These are phyloP conservation scores for Gouania willdenowi DNA, from an alignment of 2,797 vertebrate genomes.

Conservation along the genomic window DNA sequence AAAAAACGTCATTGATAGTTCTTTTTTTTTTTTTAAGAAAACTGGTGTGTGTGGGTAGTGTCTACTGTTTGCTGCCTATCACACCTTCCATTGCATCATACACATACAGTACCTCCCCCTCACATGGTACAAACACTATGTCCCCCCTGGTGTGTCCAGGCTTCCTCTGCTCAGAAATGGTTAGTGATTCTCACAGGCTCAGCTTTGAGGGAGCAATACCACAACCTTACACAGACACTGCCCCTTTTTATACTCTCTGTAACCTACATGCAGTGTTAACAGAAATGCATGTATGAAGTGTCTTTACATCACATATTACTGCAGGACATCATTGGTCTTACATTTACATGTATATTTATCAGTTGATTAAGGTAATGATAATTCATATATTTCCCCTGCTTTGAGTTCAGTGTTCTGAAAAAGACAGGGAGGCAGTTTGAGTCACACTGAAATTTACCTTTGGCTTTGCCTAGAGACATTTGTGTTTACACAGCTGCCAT, in stretches of 20 bases:
- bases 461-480: constrained; percentile 20
- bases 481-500: constrained; percentile 44
- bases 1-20: too few species aligned
- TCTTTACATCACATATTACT: too few species aligned
- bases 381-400: neutral
- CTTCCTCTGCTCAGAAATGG: constrained; percentile 12
- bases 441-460: constrained; percentile 14
- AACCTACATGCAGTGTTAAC: too few species aligned
- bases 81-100: neutral
- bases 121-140: neutral
- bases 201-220: constrained; percentile 16
- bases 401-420: neutral
- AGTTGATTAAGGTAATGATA: neutral
- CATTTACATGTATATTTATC: neutral
- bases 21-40: too few species aligned
- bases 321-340: too few species aligned
- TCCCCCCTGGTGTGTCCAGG: constrained; percentile 26
- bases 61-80: constrained; percentile 10
- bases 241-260: neutral
- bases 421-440: neutral
- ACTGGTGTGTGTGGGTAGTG: constrained; percentile 21
- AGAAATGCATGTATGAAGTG: too few species aligned
- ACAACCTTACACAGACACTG: constrained; percentile 26
- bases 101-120: constrained; percentile 8
- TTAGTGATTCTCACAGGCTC: too few species aligned